phyloP scores from a whole-genome alignment of 2,888 invertebrate genomes.

The Coremacera marginata region DNA sequence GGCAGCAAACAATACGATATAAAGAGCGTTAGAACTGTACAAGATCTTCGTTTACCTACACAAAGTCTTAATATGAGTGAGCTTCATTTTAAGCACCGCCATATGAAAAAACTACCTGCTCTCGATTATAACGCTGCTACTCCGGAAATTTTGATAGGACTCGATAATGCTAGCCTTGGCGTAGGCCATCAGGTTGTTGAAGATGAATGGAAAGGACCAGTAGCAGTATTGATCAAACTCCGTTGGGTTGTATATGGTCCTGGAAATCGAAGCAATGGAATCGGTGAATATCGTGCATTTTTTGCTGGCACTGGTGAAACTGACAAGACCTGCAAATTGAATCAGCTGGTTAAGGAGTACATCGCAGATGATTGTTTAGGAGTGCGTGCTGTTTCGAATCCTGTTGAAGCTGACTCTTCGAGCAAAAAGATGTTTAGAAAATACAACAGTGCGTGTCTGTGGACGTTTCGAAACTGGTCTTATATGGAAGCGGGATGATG shows the following conservation, averaged over 20 bases:
- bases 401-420: not conserved
- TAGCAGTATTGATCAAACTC: not conserved
- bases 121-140: not conserved
- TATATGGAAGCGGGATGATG: too few species aligned
- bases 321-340: not conserved
- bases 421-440: conserved; percentile 7
- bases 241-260: conserved; percentile 9
- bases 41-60: too few species aligned
- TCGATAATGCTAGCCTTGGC: not conserved
- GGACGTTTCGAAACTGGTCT: too few species aligned
- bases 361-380: conserved; percentile 20
- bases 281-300: not conserved
- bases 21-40: not conserved
- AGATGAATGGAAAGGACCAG: not conserved
- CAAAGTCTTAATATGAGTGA: too few species aligned
- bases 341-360: not conserved
- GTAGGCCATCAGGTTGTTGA: not conserved
- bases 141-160: not conserved
- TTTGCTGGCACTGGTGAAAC: not conserved
- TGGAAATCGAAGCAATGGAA: not conserved
- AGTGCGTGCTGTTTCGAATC: not conserved
- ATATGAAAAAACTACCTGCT: not conserved
- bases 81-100: not conserved
- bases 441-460: too few species aligned
- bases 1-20: too few species aligned